These are phyloP conservation scores for Philaethria dido DNA, from an alignment of 2,888 invertebrate species.

Conservation along the genomic window DNA sequence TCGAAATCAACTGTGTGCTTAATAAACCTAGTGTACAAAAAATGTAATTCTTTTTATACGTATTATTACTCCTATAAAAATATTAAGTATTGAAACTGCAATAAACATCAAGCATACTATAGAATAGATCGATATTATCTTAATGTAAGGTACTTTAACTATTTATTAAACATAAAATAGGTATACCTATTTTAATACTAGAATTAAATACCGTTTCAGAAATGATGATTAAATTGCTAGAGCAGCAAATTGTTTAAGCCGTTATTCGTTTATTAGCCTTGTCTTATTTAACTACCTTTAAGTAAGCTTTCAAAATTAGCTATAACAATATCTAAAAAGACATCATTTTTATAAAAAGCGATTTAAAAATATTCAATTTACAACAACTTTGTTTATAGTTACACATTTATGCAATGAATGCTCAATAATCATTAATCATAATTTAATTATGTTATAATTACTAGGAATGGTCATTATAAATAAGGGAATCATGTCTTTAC, in stretches of 20 bases:
- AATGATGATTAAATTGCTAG: conserved; percentile 18
- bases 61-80: background rate
- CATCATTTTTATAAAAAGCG: background rate
- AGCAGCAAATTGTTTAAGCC: conserved; percentile 48
- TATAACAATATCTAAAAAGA: background rate
- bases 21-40: background rate
- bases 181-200: no score
- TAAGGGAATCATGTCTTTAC: conserved; percentile 53
- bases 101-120: background rate
- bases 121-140: no score
- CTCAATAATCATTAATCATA: conserved; percentile 24
- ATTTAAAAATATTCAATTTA: background rate
- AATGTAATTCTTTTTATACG: background rate
- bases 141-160: no score
- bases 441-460: conserved; percentile 38
- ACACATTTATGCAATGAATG: conserved; percentile 15
- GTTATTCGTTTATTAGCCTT: conserved; percentile 61
- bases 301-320: background rate
- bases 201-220: no score
- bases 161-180: no score
- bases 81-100: no score
- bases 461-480: conserved; percentile 51
- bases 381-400: background rate
- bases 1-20: conserved; percentile 5
- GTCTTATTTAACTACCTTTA: conserved; percentile 18